Base-by-base conservation (phyloP, 2,888 invertebrate species). In the Ischnus inquisitorius region DNA sequence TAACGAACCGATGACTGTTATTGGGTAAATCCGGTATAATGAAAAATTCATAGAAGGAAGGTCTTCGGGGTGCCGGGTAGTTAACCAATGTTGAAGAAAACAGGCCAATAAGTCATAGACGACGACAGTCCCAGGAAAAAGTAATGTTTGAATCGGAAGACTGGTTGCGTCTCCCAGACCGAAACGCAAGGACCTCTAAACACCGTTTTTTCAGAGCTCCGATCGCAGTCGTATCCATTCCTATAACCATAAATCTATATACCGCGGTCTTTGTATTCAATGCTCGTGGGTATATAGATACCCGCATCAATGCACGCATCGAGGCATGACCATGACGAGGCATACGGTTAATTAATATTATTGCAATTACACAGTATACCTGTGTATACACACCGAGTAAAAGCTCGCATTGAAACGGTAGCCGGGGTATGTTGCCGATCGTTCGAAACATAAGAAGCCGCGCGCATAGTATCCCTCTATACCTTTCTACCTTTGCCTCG, bases 271-370 rank as follows among this genome's bases (percentile, higher is more conserved):
- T 54, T 22, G 54, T 54, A 22, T 54, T 54, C 54, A 54, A 54
- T 54, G 19, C 19, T 54, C 54, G 54, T 22, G 54, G 12, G 3
- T 12, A 22, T 22, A 34, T n/a, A 3, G 19, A 19, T 22, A 22
- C 22, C 54, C 54, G 22, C 54, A 65, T 65, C 34, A 41, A 65
- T 39, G 65, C 41, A 54, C 54, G 65, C 41, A 65, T 65, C 41
- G 65, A 79, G 65, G 57, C 74, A 60, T 41, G 48, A 48, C 28
- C 46, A 48, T 28, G 68, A 69, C 77, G 67, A 68, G 81, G 68
- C 48, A 62, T 86, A 88, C 86, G 87, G 80, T 89, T 90, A 90
- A 90, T 90, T 90, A 90, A 89, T 88, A 88, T 89, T 90, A 89
- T 88, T 87, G 87, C 87, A 90, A 90, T 90, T 89, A 90, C 87